Evolutionary conservation across 2,888 invertebrate species (phyloP).

Genomic region (Lutraria lutraria): DNA sequence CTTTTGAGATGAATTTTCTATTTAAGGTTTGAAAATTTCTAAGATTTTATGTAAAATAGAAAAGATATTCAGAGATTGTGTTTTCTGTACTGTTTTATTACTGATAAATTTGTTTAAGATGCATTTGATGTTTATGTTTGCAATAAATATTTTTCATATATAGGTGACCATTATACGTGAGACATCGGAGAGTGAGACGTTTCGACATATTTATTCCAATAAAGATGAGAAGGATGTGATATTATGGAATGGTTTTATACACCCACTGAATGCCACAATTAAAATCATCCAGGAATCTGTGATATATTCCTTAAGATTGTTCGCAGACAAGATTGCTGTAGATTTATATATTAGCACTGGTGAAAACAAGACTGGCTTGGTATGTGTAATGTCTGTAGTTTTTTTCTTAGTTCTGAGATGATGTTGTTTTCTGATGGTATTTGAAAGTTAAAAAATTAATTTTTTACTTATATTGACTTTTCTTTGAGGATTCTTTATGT

Average conservation of each 20-base stretch:
- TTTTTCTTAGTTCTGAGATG: background rate
- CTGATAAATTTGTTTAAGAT: background rate
- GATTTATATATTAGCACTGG: conserved; percentile 63
- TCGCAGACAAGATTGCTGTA: conserved; percentile 57
- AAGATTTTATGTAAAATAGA: too few species aligned
- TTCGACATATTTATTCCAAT: conserved; percentile 87
- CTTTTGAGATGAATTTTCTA: too few species aligned
- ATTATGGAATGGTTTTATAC: conserved; percentile 91
- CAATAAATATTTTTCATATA: too few species aligned
- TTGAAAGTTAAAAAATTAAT: too few species aligned
- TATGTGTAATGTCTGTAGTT: background rate
- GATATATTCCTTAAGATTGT: conserved; percentile 58
- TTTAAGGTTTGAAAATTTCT: too few species aligned
- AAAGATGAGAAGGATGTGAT: conserved; percentile 51
- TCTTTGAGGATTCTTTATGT: too few species aligned
- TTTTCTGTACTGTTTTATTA: background rate
- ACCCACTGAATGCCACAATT: conserved; percentile 89
- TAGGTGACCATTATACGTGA: conserved; percentile 93
- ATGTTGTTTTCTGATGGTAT: too few species aligned
- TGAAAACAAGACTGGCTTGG: conserved; percentile 80
- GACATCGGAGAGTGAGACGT: conserved; percentile 93
- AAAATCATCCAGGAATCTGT: conserved; percentile 36
- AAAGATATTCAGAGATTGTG: too few species aligned
- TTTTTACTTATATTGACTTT: too few species aligned
- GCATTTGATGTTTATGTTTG: background rate